A percentile compares a stretch with the other conserved stretches of the same genome.
phyloP scores from a whole-genome alignment of 1,140 invertebrate genomes.

The Saxidomus purpurata region DNA sequence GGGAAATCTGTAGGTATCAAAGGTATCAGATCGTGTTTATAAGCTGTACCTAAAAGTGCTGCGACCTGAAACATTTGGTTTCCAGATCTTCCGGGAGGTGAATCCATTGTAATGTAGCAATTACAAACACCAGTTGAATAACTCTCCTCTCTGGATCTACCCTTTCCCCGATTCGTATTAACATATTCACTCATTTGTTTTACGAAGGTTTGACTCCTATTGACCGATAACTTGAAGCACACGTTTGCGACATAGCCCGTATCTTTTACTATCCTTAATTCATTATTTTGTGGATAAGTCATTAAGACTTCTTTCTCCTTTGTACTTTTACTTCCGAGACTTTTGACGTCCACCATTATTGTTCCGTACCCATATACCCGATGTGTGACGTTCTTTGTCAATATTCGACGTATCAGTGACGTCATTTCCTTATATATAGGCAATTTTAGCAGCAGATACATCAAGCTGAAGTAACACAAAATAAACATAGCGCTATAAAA shows the following conservation, averaged over 20 bases:
- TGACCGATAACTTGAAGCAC: background rate
- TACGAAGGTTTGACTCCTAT: background rate
- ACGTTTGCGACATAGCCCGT: background rate
- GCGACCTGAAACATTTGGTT: constrained; percentile 68
- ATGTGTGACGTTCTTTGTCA: background rate
- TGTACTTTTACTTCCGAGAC: background rate
- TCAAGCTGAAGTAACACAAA: background rate
- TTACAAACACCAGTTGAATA: background rate
- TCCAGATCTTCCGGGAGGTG: constrained; percentile 49
- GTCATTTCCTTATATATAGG: background rate
- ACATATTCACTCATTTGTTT: too few species aligned
- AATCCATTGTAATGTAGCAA: constrained; percentile 2
- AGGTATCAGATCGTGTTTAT: background rate
- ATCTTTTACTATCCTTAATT: background rate
- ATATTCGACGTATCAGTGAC: background rate
- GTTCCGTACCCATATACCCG: background rate
- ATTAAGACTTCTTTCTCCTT: background rate
- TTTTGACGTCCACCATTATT: constrained; percentile 11
- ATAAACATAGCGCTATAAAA: background rate
- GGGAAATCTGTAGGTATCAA: background rate
- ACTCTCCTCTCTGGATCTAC: too few species aligned
- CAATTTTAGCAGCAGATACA: background rate
- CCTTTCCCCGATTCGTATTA: too few species aligned
- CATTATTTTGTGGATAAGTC: background rate
- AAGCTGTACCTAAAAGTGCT: constrained; percentile 46